phyloP scores from a whole-genome alignment of 2,113 vertebrate species.

The Gallinago media region DNA sequence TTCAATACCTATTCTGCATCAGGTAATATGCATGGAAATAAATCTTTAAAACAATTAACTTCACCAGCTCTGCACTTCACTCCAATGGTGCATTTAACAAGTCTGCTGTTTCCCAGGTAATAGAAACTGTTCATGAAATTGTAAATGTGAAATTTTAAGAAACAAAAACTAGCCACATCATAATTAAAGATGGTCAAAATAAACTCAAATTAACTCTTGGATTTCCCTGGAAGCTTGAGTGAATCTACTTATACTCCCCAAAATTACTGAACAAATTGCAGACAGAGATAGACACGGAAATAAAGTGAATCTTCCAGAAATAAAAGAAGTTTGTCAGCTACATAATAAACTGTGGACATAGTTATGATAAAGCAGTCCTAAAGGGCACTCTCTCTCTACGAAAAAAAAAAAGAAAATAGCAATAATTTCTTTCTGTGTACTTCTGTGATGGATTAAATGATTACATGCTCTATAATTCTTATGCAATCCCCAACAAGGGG shows the following conservation, averaged over 20 bases:
- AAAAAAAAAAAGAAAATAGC: neutral
- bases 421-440: constrained; percentile 13
- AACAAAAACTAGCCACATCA: neutral
- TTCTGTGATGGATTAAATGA: neutral
- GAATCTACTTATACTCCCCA: neutral
- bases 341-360: neutral
- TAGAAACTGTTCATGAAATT: neutral
- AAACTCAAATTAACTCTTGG: neutral
- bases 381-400: neutral
- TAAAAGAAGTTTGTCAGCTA: neutral
- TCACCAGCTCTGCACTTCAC: neutral
- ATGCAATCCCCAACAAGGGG: neutral
- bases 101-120: neutral
- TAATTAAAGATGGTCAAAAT: neutral
- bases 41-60: neutral
- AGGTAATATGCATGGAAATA: constrained; percentile 3
- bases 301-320: neutral
- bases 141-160: neutral
- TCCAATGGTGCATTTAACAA: neutral
- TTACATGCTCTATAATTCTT: neutral
- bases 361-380: constrained; percentile 22
- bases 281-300: neutral
- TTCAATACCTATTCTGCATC: neutral
- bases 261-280: neutral
- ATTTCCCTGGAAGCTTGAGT: neutral